Evolutionary conservation across 2,888 invertebrate species (phyloP).

Genomic region (Euclidia mi): DNA sequence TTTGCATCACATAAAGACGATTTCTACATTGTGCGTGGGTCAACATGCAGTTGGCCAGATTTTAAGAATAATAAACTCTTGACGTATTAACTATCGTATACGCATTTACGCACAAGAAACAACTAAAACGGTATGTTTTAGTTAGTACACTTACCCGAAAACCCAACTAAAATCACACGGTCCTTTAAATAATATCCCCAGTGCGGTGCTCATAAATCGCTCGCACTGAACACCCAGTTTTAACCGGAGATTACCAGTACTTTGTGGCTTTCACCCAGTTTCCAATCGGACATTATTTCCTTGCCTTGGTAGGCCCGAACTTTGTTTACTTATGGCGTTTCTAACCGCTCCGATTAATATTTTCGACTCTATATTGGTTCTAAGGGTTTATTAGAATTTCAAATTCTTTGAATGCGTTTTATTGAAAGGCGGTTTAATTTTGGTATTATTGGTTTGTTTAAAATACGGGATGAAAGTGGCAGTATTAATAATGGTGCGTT

Average conservation of each 20-base stretch:
- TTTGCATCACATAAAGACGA: too few relatives aligned
- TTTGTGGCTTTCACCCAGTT: conserved; percentile 72
- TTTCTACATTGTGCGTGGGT: too few relatives aligned
- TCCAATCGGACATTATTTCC: conserved; percentile 73
- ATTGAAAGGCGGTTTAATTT: too few relatives aligned
- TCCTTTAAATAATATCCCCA: conserved; percentile 34
- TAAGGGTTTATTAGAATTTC: neutral
- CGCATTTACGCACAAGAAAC: too few relatives aligned
- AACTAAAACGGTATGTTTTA: too few relatives aligned
- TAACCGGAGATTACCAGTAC: conserved; percentile 75
- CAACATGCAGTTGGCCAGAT: too few relatives aligned
- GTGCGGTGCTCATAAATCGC: conserved; percentile 53
- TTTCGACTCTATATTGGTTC: conserved; percentile 17
- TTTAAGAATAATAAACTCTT: too few relatives aligned
- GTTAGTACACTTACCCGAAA: neutral
- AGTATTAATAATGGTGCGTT: too few relatives aligned
- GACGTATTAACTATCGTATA: too few relatives aligned
- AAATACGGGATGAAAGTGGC: too few relatives aligned
- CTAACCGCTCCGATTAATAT: conserved; percentile 20
- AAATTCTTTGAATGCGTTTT: neutral
- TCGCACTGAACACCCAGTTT: conserved; percentile 58
- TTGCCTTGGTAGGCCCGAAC: conserved; percentile 51
- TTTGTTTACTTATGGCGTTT: conserved; percentile 42
- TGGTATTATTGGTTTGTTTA: too few relatives aligned
- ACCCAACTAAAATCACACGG: conserved; percentile 15